phyloP scores from a whole-genome alignment of 2,797 vertebrate genomes.

The Delichon dasypus region DNA sequence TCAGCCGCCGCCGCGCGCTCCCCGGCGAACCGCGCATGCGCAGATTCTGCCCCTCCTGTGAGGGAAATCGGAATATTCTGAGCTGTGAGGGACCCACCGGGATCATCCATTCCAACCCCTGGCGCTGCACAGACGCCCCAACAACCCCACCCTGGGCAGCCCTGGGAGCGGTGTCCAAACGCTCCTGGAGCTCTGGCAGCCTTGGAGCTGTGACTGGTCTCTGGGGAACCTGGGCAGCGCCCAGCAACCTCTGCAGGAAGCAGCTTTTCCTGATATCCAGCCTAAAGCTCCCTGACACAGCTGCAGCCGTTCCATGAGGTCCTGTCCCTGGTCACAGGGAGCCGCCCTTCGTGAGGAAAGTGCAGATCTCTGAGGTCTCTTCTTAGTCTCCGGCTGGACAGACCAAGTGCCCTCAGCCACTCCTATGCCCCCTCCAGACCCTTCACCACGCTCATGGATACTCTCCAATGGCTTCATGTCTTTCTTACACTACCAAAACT shows the following conservation, averaged over 20 bases:
- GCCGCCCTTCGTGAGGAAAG: not conserved
- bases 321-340: not conserved
- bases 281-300: not conserved
- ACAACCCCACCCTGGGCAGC: accelerated
- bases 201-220: accelerated
- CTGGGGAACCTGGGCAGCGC: not conserved
- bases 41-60: accelerated
- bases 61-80: accelerated
- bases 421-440: not conserved
- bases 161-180: not conserved
- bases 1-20: not conserved
- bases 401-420: not conserved
- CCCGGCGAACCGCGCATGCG: not conserved
- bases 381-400: not conserved
- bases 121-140: too few relatives aligned
- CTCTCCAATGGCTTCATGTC: not conserved
- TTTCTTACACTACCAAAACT: not conserved
- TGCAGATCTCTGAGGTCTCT: not conserved
- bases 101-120: accelerated
- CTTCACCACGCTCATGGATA: not conserved
- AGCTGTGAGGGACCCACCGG: accelerated
- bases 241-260: not conserved
- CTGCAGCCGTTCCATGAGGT: accelerated
- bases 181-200: not conserved
- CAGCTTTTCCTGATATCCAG: not conserved